phyloP scores from a whole-genome alignment of 2,113 vertebrate species.

The Laterallus jamaicensis region DNA sequence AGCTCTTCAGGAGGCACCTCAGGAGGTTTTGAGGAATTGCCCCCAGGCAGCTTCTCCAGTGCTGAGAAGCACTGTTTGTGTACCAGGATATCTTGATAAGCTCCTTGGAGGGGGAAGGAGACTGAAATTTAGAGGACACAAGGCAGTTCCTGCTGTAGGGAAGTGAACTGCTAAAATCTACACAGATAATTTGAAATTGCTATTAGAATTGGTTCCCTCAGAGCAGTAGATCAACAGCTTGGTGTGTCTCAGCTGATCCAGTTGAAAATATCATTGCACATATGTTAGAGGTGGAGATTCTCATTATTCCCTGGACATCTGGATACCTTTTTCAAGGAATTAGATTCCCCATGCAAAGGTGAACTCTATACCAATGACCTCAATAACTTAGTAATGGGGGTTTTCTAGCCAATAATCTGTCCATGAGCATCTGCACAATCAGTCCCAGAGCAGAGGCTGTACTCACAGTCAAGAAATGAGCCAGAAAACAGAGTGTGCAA shows the following conservation, averaged over 20 bases:
- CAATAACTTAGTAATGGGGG: not conserved
- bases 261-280: not conserved
- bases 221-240: not conserved
- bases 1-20: not conserved
- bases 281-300: not conserved
- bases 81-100: not conserved
- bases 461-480: not conserved
- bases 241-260: not conserved
- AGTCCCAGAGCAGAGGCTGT: not conserved
- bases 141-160: not conserved
- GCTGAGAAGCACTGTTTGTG: not conserved
- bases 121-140: not conserved
- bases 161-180: not conserved
- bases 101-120: not conserved
- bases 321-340: not conserved
- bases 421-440: not conserved
- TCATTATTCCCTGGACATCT: not conserved
- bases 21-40: not conserved
- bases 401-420: not conserved
- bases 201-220: not conserved
- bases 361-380: rapidly evolving
- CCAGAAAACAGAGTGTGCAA: not conserved
- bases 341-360: not conserved
- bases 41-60: not conserved
- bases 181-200: not conserved